Percentiles rank a stretch among this genome's conserved stretches.
Conservation (phyloP, 2,113 vertebrate species). For the Scomber scombrus region DNA sequence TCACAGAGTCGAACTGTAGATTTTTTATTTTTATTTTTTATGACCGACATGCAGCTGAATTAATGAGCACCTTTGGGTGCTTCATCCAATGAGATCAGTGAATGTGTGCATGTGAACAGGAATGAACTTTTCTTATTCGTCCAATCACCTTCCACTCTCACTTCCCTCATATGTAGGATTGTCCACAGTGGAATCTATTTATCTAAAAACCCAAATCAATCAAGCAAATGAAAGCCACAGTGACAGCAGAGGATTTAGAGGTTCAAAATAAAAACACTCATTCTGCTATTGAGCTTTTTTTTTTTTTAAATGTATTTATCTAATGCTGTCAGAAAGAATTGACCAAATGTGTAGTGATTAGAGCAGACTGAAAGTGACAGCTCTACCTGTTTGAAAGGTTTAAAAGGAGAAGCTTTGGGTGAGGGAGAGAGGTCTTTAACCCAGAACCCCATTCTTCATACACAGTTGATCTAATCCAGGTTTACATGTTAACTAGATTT, state of each 20-base stretch:
- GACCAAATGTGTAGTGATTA: not conserved
- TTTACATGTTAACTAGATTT: not conserved
- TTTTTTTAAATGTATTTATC: not conserved
- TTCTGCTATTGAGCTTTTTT: not conserved
- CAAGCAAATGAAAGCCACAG: slow-evolving; percentile 3
- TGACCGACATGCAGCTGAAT: slow-evolving; percentile 22
- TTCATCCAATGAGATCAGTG: not conserved
- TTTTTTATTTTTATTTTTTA: not conserved
- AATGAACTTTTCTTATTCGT: not conserved
- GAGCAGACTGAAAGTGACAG: not conserved
- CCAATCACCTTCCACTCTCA: not conserved
- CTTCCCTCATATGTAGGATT: slow-evolving; percentile 14
- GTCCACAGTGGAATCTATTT: slow-evolving; percentile 8
- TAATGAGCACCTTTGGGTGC: not conserved
- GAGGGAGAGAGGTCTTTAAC: not conserved
- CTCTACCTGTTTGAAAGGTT: not conserved
- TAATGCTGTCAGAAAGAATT: not conserved
- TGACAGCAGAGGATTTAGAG: not conserved
- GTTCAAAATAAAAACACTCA: not conserved
- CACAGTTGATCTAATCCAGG: not conserved
- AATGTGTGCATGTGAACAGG: not conserved
- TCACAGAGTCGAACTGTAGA: not conserved
- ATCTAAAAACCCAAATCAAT: not conserved
- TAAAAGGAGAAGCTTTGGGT: not conserved
- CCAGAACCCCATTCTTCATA: not conserved